Base-by-base conservation (phyloP, 2,113 vertebrate species). In the Pseudorasbora parva region DNA sequence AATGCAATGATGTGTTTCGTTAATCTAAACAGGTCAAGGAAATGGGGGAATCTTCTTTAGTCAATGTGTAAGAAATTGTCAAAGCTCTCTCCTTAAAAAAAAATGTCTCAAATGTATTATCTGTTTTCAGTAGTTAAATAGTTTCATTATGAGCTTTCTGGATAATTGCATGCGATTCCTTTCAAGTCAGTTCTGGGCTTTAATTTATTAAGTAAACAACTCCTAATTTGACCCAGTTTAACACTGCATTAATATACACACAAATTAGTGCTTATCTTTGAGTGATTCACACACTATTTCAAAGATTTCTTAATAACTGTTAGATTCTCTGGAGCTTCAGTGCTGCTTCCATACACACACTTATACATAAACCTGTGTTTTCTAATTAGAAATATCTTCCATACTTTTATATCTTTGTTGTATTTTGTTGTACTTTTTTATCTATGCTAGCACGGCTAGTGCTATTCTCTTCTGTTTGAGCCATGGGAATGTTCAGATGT, bases 121-220 rank as follows among this genome's bases (percentile, higher is more conserved):
- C 8, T 27, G 1, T 25, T 78, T 59, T 79, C 43, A 47, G 10
- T 66, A 0, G 2, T 49, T 49, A 66, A 64, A 49, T 30, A n/a
- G 17, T 79, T 66, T 66, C n/a, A 66, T 66, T 79, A 66, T 49
- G 5, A 12, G 9, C 59, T 43, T 47, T 64, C 25, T 79, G 25
- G 59, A 79, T 30, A 79, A 79, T 79, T 49, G 33, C 78, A 59
- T 49, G 43, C 5, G 43, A 79, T 43, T 79, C n/a, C 21, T 60
- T 60, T 79, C 25, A 49, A 79, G 77, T 79, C 59, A 49, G 41
- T 79, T 49, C 77, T 19, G 17, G 30, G 59, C 57, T 64, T 57
- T 64, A 1, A 8, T 64, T 45, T 66, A 79, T 30, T 49, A 66
- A 62, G 76, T 62, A 78, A 78, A 78, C 41, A 62, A 33, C 59